phyloP scores from a whole-genome alignment of 1,140 invertebrate genomes.

The Sycobia sp. region DNA sequence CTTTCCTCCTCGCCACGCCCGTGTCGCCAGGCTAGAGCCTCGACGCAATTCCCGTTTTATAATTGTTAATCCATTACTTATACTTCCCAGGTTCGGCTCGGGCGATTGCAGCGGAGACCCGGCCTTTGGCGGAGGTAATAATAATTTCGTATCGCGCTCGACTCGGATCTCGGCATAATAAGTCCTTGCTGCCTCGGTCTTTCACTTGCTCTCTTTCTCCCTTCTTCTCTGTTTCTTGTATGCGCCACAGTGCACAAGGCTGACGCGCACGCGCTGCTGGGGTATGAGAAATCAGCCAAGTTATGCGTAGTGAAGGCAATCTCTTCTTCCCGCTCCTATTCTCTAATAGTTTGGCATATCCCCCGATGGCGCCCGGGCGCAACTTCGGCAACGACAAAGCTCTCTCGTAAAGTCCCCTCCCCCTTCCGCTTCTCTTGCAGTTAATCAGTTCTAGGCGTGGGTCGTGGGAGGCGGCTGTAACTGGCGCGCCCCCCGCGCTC shows the following conservation, averaged over 20 bases:
- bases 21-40: not conserved
- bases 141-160: not conserved
- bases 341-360: slow-evolving; percentile 37
- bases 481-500: too few species aligned
- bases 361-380: slow-evolving; percentile 8
- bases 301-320: slow-evolving; percentile 5
- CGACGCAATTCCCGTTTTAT: not conserved
- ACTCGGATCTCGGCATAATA: not conserved
- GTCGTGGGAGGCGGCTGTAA: too few species aligned
- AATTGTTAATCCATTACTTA: not conserved
- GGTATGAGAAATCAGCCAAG: slow-evolving; percentile 18
- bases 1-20: not conserved
- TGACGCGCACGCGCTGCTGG: too few species aligned
- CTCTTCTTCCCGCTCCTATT: not conserved
- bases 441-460: too few species aligned
- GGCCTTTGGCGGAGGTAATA: not conserved
- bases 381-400: too few species aligned
- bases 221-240: not conserved
- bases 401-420: too few species aligned
- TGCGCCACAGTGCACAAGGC: not conserved
- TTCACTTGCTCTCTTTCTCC: slow-evolving; percentile 1
- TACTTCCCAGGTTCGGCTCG: too few species aligned
- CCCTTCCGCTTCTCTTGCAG: too few species aligned
- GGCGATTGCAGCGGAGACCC: too few species aligned
- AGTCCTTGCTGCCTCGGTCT: not conserved